These are phyloP conservation scores for Anthophora plumipes DNA, from an alignment of 2,888 invertebrate species.

Conservation along the genomic window DNA sequence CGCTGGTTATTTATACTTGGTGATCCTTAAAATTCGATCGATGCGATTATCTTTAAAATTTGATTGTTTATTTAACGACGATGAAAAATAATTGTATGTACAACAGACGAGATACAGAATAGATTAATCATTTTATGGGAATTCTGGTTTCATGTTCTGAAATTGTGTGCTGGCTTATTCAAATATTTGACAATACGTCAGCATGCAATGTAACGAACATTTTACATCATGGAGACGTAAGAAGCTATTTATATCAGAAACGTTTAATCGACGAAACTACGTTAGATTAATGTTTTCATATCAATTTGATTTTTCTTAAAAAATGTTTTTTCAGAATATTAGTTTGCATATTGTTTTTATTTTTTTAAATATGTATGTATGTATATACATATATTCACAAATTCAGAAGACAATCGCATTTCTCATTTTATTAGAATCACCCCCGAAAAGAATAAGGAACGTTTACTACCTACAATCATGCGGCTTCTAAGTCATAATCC, in stretches of 20 bases:
- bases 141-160: background rate
- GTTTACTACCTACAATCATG: background rate
- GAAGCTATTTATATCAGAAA: background rate
- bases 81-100: too few relatives aligned
- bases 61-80: background rate
- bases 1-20: background rate
- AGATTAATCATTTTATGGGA: too few relatives aligned
- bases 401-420: background rate
- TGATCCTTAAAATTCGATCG: background rate
- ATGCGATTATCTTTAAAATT: background rate
- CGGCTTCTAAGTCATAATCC: background rate
- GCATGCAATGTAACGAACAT: background rate
- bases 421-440: background rate
- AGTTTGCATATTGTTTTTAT: background rate
- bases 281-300: too few relatives aligned
- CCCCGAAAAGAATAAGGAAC: background rate
- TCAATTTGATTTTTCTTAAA: too few relatives aligned
- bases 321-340: too few relatives aligned
- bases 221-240: too few relatives aligned
- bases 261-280: too few relatives aligned
- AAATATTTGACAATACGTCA: background rate
- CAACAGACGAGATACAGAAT: too few relatives aligned
- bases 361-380: too few relatives aligned
- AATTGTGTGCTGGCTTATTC: background rate
- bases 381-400: background rate